Evolutionary conservation across 2,797 vertebrate genomes (phyloP).

Genomic region (Pelochelys cantorii): DNA sequence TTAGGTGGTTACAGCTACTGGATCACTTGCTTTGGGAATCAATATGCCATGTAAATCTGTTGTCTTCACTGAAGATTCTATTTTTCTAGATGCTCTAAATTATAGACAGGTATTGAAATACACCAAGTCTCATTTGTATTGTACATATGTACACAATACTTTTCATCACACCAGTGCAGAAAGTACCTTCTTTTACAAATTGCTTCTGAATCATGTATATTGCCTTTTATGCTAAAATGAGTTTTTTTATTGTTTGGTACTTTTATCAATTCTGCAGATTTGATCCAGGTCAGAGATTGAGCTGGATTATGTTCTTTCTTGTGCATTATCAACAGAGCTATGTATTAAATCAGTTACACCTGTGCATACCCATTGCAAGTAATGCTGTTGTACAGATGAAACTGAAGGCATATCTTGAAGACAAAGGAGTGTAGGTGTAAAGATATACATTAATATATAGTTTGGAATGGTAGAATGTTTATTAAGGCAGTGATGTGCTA

Average conservation of each 20-base stretch:
- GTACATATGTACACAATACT: not conserved
- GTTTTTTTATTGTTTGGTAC: not conserved
- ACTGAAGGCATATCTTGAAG: not conserved
- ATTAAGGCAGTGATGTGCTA: not conserved
- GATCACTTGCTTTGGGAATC: conserved; percentile 75
- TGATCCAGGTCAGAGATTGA: not conserved
- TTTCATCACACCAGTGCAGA: not conserved
- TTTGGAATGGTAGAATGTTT: not conserved
- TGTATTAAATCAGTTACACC: not conserved
- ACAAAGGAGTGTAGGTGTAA: not conserved
- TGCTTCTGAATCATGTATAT: not conserved
- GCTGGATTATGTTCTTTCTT: not conserved
- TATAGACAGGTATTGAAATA: conserved; percentile 75
- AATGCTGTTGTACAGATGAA: not conserved
- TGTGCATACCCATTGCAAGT: not conserved
- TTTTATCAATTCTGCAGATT: not conserved
- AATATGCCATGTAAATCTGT: conserved; percentile 81
- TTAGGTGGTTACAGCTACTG: conserved; percentile 75
- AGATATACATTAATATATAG: not conserved
- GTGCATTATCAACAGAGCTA: not conserved
- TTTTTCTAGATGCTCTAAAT: conserved; percentile 76
- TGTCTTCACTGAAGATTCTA: conserved; percentile 73
- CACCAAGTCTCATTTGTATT: not conserved
- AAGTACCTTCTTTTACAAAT: not conserved
- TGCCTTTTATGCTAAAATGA: not conserved